Percentiles rank a stretch among this genome's conserved stretches.
Conservation (phyloP, 2,888 invertebrate genomes). For the Amphiduros pacificus region DNA sequence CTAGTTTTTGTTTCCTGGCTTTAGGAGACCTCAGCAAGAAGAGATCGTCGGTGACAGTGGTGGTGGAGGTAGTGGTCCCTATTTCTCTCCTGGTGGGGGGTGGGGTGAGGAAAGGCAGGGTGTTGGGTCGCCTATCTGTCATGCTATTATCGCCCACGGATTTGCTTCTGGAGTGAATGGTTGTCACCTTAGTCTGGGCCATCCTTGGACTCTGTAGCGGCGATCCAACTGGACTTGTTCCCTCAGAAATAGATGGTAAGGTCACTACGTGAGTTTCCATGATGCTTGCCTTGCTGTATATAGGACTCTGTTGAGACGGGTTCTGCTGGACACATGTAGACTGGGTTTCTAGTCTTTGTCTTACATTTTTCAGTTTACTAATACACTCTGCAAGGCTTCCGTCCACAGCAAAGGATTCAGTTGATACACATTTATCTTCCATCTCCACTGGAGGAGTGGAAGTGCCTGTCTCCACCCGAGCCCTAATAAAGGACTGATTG, state of each 20-base stretch:
- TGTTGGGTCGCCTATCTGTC: neutral
- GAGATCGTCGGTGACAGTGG: too few relatives aligned
- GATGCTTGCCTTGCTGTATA: slow-evolving; percentile 16
- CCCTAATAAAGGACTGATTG: slow-evolving; percentile 16
- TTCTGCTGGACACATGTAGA: slow-evolving; percentile 8
- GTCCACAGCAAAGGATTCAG: slow-evolving; percentile 32
- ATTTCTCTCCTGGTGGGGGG: too few relatives aligned
- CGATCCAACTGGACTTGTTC: too few relatives aligned
- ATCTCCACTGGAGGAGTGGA: slow-evolving; percentile 19
- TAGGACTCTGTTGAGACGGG: slow-evolving; percentile 2
- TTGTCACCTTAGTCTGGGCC: neutral
- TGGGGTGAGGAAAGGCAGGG: neutral
- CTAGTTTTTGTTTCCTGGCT: slow-evolving; percentile 11
- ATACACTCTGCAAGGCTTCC: slow-evolving; percentile 55
- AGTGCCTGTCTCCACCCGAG: slow-evolving; percentile 28
- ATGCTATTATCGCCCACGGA: neutral
- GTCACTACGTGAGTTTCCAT: neutral
- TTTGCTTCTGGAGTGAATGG: neutral
- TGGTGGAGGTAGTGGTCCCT: too few relatives aligned
- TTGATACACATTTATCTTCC: slow-evolving; percentile 27
- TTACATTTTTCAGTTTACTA: slow-evolving; percentile 51
- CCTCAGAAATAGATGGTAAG: neutral
- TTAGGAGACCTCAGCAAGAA: slow-evolving; percentile 3
- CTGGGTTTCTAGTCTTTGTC: slow-evolving; percentile 39
- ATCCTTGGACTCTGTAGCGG: neutral